Conservation (phyloP, 2,888 invertebrate species). For the Cephus spinipes region DNA sequence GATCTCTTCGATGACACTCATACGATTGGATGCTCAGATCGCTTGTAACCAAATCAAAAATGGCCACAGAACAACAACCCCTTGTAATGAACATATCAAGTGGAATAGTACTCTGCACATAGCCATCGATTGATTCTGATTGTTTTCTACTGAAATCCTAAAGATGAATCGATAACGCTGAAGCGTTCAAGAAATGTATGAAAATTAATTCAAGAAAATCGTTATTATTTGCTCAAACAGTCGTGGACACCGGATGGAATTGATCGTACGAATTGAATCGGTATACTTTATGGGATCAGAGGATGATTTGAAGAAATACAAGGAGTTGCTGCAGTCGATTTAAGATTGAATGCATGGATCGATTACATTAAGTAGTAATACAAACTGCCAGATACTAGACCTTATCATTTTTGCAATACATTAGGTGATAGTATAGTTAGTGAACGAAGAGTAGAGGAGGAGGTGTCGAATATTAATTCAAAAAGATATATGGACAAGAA, state of each 20-base stretch:
- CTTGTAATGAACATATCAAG: background rate
- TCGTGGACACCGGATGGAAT: background rate
- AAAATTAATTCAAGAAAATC: background rate
- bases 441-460: constrained; percentile 3
- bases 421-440: background rate
- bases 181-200: background rate
- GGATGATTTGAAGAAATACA: background rate
- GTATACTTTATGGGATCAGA: background rate
- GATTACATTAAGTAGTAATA: background rate
- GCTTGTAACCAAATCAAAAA: background rate
- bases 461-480: background rate
- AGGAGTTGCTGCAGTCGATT: background rate
- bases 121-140: background rate
- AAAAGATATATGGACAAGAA: background rate
- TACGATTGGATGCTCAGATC: background rate
- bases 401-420: constrained; percentile 12
- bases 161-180: background rate
- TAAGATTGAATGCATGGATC: background rate
- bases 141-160: background rate
- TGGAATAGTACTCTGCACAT: background rate
- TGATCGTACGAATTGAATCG: background rate
- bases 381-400: constrained; percentile 10
- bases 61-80: background rate
- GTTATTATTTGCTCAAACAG: background rate
- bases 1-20: background rate